phyloP scores from a whole-genome alignment of 2,113 vertebrate genomes.

The Gasterosteus nipponicus region DNA sequence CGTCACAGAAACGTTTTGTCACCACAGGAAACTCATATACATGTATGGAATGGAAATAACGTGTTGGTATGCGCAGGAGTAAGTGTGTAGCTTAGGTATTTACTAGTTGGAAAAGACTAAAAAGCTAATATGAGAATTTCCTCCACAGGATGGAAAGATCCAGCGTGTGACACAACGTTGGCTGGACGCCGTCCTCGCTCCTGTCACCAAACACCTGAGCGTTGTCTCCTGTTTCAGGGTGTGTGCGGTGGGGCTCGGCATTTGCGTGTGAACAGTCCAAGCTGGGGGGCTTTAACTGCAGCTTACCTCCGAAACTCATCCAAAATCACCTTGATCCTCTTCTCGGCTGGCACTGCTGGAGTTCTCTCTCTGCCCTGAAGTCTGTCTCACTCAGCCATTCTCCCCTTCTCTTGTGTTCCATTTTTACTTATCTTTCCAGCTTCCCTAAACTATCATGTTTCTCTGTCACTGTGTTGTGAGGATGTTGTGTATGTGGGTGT shows the following conservation, averaged over 20 bases:
- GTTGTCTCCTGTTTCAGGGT: constrained; percentile 57
- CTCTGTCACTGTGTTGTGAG: constrained; percentile 54
- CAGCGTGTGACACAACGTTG: constrained; percentile 13
- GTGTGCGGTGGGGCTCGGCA: constrained; percentile 51
- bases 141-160: constrained; percentile 4
- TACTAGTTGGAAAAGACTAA: background rate
- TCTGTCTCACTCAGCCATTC: constrained; percentile 24
- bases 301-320: constrained; percentile 73
- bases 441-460: constrained; percentile 61
- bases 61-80: background rate
- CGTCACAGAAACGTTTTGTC: background rate
- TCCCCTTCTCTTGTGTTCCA: constrained; percentile 47
- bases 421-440: constrained; percentile 53
- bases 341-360: constrained; percentile 56
- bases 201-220: constrained; percentile 53
- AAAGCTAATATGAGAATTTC: constrained; percentile 2
- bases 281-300: constrained; percentile 63
- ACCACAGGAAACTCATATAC: too few species aligned
- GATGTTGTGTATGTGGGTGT: constrained; percentile 51
- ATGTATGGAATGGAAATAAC: background rate
- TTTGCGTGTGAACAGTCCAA: constrained; percentile 71
- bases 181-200: constrained; percentile 20
- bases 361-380: constrained; percentile 32
- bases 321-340: constrained; percentile 75
- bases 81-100: background rate